A percentile compares a stretch with the other conserved stretches of the same genome.
Conservation (phyloP, 2,888 invertebrate genomes). For the Drosophila cognata region DNA sequence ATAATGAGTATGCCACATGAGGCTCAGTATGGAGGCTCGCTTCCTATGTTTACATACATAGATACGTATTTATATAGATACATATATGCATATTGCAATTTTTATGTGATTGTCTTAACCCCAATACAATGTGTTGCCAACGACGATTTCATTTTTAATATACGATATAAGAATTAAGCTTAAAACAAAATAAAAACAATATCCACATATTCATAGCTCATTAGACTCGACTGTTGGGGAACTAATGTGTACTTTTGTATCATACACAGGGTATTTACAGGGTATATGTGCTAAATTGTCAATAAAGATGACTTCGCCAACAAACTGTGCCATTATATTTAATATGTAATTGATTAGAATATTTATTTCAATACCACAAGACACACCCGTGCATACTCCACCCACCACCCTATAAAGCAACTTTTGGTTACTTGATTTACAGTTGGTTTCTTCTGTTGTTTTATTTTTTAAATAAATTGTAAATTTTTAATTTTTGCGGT, state of each 20-base stretch:
- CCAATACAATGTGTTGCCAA: conserved; percentile 1
- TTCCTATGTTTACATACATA: conserved; percentile 22
- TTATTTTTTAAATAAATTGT: conserved; percentile 41
- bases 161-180: background rate
- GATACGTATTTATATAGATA: background rate
- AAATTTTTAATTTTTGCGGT: conserved; percentile 31
- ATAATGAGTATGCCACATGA: conserved; percentile 4
- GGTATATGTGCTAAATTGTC: background rate
- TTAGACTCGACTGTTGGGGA: background rate
- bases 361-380: background rate
- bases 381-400: background rate
- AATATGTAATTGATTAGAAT: background rate
- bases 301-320: background rate
- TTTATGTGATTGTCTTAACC: background rate
- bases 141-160: background rate
- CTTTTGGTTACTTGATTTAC: background rate
- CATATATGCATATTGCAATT: background rate
- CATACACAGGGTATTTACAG: background rate
- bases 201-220: background rate
- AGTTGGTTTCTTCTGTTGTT: background rate
- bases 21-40: conserved; percentile 22
- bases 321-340: background rate
- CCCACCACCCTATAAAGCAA: background rate
- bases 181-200: background rate
- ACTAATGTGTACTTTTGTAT: background rate